Evolutionary conservation across 2,888 invertebrate genomes (phyloP).

Genomic region (Punctoribates punctum): DNA sequence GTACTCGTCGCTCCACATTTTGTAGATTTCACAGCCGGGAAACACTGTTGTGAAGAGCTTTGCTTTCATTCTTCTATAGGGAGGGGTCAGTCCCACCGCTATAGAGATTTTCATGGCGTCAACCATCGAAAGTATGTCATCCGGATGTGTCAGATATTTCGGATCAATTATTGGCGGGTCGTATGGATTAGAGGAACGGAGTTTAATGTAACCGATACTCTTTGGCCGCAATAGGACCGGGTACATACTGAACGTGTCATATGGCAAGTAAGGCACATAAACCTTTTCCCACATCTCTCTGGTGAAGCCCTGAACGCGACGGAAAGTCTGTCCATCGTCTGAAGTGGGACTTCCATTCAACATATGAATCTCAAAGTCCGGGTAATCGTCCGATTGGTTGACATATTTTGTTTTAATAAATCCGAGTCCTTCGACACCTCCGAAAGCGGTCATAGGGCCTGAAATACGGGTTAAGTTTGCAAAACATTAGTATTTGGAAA

Average conservation of each 20-base stretch:
- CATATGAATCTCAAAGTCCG: conserved; percentile 82
- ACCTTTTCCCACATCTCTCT: conserved; percentile 56
- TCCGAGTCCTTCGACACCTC: conserved; percentile 79
- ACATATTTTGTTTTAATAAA: conserved; percentile 78
- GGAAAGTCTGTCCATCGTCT: conserved; percentile 63
- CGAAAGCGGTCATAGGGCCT: conserved; percentile 71
- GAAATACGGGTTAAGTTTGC: conserved; percentile 1
- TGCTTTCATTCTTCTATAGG: conserved; percentile 75
- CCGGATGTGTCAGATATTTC: conserved; percentile 79
- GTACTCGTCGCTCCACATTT: conserved; percentile 48
- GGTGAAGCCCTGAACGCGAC: conserved; percentile 72
- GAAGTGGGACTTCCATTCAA: conserved; percentile 78
- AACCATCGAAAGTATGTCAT: conserved; percentile 72
- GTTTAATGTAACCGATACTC: conserved; percentile 47
- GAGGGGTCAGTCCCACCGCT: conserved; percentile 69
- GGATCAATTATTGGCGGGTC: conserved; percentile 84
- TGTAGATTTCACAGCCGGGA: conserved; percentile 65
- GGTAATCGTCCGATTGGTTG: conserved; percentile 70
- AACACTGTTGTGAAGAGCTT: conserved; percentile 69
- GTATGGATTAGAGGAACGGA: conserved; percentile 66
- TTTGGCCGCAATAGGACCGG: conserved; percentile 49
- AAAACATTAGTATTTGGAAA: background rate
- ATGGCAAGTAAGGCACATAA: conserved; percentile 48
- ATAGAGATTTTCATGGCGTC: conserved; percentile 69
- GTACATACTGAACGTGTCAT: conserved; percentile 48